phyloP scores from a whole-genome alignment of 2,888 invertebrate genomes.

The Theretra japonica region DNA sequence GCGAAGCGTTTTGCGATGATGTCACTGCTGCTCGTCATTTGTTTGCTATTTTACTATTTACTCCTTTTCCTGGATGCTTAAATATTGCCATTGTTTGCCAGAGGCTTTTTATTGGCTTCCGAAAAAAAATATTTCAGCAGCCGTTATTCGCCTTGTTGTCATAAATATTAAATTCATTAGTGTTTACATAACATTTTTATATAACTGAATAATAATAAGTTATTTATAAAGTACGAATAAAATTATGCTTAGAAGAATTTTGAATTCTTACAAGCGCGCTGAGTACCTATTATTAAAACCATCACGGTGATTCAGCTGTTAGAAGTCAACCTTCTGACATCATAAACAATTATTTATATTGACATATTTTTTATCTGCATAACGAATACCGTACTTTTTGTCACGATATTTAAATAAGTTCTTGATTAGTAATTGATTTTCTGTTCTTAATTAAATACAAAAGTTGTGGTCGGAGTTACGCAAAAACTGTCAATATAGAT shows the following conservation, averaged over 20 bases:
- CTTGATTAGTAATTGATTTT: constrained; percentile 17
- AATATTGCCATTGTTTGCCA: too few relatives aligned
- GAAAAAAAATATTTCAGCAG: too few relatives aligned
- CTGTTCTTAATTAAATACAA: constrained; percentile 11
- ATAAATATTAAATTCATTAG: too few relatives aligned
- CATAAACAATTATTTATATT: constrained; percentile 3
- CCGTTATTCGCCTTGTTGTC: too few relatives aligned
- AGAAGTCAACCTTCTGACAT: constrained; percentile 32
- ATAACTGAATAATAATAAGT: background rate
- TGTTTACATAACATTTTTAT: background rate
- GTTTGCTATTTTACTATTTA: too few relatives aligned
- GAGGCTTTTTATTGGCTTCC: too few relatives aligned
- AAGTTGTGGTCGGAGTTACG: background rate
- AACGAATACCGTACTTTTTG: constrained; percentile 7
- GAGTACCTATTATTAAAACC: constrained; percentile 36
- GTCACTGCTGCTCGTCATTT: too few relatives aligned
- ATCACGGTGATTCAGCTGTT: constrained; percentile 65
- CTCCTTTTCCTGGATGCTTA: too few relatives aligned
- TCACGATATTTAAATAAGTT: constrained; percentile 9
- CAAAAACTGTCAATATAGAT: constrained; percentile 9
- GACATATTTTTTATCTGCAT: constrained; percentile 1
- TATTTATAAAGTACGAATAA: constrained; percentile 42
- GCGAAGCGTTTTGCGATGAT: too few relatives aligned
- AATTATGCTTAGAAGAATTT: constrained; percentile 59
- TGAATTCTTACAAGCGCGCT: constrained; percentile 48